A percentile compares a stretch with the other conserved stretches of the same genome.
phyloP scores from a whole-genome alignment of 1,140 invertebrate genomes.

The Drosophila bocqueti region DNA sequence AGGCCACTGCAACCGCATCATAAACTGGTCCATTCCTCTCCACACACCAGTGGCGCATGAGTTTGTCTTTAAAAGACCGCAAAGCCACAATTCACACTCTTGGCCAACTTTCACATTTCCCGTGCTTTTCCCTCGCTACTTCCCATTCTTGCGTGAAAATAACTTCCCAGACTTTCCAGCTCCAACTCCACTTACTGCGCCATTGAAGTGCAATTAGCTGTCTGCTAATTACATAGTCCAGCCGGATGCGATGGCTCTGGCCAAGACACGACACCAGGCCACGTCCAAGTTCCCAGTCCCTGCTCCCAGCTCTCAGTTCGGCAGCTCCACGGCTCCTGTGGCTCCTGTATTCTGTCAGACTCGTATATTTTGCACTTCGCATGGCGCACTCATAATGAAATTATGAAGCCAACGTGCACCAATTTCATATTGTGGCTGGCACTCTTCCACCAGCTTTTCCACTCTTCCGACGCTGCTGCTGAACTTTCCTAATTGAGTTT shows the following conservation, averaged over 20 bases:
- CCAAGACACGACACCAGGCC: conserved; percentile 32
- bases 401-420: conserved; percentile 78
- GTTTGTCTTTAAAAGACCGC: conserved; percentile 49
- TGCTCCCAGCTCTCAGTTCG: neutral
- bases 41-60: conserved; percentile 1
- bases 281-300: conserved; percentile 2
- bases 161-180: conserved; percentile 43
- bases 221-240: conserved; percentile 75
- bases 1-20: conserved; percentile 32
- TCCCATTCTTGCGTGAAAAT: conserved; percentile 58
- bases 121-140: conserved; percentile 19
- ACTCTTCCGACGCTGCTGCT: neutral
- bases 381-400: conserved; percentile 71
- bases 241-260: conserved; percentile 45
- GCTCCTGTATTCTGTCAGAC: conserved; percentile 41
- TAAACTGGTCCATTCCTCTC: conserved; percentile 31
- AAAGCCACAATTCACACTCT: conserved; percentile 56
- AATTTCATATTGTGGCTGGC: conserved; percentile 69
- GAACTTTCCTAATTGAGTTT: conserved; percentile 80
- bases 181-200: conserved; percentile 50
- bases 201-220: conserved; percentile 79
- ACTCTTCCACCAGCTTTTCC: neutral
- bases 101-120: conserved; percentile 59
- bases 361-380: conserved; percentile 66
- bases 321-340: conserved; percentile 5